A percentile compares a stretch with the other conserved stretches of the same genome.
These are phyloP conservation scores for Chrosomus eos DNA, from an alignment of 2,797 vertebrate genomes.

Conservation along the genomic window DNA sequence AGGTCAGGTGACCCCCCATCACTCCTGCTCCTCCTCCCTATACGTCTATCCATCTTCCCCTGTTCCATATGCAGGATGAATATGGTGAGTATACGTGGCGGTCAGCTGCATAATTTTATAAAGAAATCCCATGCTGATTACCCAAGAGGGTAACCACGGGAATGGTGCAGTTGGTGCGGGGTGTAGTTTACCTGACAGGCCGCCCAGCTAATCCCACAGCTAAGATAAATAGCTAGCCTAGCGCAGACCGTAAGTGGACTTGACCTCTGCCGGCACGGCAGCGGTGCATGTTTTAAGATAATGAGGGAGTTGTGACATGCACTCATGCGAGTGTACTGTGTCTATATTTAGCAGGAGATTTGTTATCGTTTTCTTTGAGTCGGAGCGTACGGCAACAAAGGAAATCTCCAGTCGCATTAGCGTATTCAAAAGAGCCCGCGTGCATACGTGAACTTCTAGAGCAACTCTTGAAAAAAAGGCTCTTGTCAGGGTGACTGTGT, in stretches of 20 bases:
- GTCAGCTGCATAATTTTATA: conserved; percentile 77
- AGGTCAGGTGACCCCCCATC: conserved; percentile 37
- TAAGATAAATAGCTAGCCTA: conserved; percentile 61
- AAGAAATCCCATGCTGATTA: conserved; percentile 70
- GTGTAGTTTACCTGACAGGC: conserved; percentile 60
- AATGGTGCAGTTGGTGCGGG: conserved; percentile 37
- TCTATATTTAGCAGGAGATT: conserved; percentile 6
- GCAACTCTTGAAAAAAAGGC: conserved; percentile 9
- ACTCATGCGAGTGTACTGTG: neutral
- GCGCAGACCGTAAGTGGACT: conserved; percentile 65
- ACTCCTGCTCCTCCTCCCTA: conserved; percentile 52
- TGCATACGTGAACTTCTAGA: conserved; percentile 18
- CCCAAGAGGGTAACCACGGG: conserved; percentile 50
- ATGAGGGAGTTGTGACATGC: conserved; percentile 38
- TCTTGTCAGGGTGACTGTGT: conserved; percentile 13
- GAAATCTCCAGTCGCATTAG: conserved; percentile 36
- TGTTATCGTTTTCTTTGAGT: conserved; percentile 24
- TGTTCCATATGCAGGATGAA: conserved; percentile 71
- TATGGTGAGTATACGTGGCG: conserved; percentile 79
- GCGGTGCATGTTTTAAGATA: conserved; percentile 62
- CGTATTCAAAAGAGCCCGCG: conserved; percentile 17
- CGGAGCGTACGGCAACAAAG: neutral
- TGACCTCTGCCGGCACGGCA: conserved; percentile 59
- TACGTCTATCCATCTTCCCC: conserved; percentile 58
- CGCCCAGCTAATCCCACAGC: conserved; percentile 55